Evolutionary conservation across 2,113 vertebrate genomes (phyloP).

Genomic region (Mormoops blainvillei): DNA sequence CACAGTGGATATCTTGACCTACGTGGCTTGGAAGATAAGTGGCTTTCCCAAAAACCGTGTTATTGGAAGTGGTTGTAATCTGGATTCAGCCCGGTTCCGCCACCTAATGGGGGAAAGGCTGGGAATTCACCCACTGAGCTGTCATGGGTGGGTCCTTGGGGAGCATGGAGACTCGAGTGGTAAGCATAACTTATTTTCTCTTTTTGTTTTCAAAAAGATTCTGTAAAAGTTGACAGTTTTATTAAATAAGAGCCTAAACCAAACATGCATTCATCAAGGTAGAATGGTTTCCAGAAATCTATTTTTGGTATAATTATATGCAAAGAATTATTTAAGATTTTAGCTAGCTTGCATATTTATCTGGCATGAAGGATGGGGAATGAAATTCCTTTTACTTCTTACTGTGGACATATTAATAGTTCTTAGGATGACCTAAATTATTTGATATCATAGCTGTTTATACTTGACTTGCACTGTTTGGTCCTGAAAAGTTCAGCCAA

Average conservation of each 20-base stretch:
- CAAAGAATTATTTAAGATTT: neutral
- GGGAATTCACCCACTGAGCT: conserved; percentile 91
- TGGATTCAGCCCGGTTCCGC: conserved; percentile 97
- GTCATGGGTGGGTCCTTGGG: conserved; percentile 95
- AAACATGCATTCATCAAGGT: neutral
- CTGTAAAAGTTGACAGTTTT: neutral
- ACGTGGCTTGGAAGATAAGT: conserved; percentile 98
- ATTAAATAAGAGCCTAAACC: neutral
- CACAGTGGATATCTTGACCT: conserved; percentile 96
- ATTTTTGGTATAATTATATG: neutral
- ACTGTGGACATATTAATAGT: neutral
- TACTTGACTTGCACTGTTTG: conserved; percentile 62
- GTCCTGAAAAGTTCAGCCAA: conserved; percentile 72
- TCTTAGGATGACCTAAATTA: neutral
- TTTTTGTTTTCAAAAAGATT: neutral
- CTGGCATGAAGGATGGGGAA: neutral
- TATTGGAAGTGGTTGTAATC: conserved; percentile 95
- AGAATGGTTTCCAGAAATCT: neutral
- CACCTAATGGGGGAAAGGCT: conserved; percentile 94
- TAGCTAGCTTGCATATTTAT: neutral
- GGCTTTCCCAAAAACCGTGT: conserved; percentile 95
- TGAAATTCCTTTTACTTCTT: neutral
- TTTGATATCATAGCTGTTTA: conserved; percentile 70
- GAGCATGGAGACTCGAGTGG: conserved; percentile 98
- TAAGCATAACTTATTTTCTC: conserved; percentile 71